A percentile compares a stretch with the other conserved stretches of the same genome.
Evolutionary conservation across 2,797 vertebrate genomes (phyloP).

Genomic region (Xenopus petersii): DNA sequence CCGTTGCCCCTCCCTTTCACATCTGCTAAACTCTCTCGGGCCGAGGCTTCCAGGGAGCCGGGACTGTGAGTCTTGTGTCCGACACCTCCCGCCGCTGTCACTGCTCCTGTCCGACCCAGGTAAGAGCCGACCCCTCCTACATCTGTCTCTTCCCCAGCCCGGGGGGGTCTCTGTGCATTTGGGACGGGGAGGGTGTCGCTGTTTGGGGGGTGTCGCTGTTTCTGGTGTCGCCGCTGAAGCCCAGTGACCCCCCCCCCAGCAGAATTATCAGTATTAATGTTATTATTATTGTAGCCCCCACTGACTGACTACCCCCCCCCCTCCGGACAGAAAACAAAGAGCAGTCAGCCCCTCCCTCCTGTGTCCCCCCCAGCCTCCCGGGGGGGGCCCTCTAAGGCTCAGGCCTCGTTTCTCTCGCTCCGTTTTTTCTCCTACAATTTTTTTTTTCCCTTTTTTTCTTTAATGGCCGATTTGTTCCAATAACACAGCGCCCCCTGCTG

Average conservation of each 20-base stretch:
- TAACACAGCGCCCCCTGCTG: conserved; percentile 30
- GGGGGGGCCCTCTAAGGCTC: background rate
- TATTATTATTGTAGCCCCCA: background rate
- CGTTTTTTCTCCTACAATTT: conserved; percentile 29
- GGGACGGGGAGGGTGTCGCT: background rate
- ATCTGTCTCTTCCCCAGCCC: too few relatives aligned
- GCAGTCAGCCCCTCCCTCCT: background rate
- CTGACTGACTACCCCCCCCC: too few relatives aligned
- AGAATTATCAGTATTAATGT: background rate
- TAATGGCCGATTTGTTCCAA: conserved; percentile 31
- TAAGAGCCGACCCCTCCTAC: too few relatives aligned
- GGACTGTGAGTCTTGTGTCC: conserved; percentile 18
- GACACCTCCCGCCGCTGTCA: background rate
- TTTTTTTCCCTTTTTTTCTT: background rate
- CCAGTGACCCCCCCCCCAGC: background rate
- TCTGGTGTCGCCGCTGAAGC: background rate
- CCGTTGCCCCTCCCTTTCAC: conserved; percentile 20
- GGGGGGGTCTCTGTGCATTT: background rate
- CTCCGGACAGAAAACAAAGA: too few relatives aligned
- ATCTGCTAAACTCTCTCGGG: conserved; percentile 41
- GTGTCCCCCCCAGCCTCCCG: background rate
- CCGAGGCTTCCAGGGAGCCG: conserved; percentile 39
- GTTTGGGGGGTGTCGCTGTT: background rate
- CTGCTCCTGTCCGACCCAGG: too few relatives aligned
- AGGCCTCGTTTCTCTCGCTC: conserved; percentile 28